A percentile compares a stretch with the other conserved stretches of the same genome.
phyloP scores from a whole-genome alignment of 2,113 vertebrate species.

The Circaetus cinerascens region DNA sequence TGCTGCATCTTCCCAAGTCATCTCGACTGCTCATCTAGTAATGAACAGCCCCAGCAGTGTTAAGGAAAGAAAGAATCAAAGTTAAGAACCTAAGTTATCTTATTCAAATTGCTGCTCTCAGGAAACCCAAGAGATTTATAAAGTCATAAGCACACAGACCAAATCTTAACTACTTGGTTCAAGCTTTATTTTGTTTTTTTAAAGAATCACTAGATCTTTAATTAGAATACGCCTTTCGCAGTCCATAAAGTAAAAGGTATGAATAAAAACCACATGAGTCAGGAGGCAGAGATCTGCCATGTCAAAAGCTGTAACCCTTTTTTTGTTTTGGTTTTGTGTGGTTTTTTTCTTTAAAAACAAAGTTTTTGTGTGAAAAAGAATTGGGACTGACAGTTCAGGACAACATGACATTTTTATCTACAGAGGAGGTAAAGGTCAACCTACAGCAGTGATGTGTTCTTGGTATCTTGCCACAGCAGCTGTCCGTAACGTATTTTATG shows the following conservation, averaged over 20 bases:
- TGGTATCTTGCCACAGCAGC: background rate
- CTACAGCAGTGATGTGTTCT: background rate
- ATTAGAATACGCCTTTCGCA: background rate
- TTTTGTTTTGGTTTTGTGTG: background rate
- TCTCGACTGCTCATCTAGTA: background rate
- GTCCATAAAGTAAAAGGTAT: background rate
- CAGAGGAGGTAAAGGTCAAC: background rate
- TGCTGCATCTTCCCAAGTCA: background rate
- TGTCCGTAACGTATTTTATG: background rate
- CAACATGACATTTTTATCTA: background rate
- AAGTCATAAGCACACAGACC: background rate
- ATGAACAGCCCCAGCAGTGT: background rate
- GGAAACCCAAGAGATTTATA: background rate
- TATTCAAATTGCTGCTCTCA: background rate
- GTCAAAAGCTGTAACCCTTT: background rate
- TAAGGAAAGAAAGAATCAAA: background rate
- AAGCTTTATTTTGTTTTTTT: background rate
- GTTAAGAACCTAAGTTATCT: background rate
- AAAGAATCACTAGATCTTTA: background rate
- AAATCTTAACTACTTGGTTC: background rate
- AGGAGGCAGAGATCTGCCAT: background rate
- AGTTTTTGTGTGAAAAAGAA: background rate
- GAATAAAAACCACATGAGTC: background rate
- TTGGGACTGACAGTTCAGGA: background rate
- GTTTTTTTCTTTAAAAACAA: background rate